A percentile compares a stretch with the other conserved stretches of the same genome.
Conservation (phyloP, 2,113 vertebrate species). For the Pelecanoides urinatrix region DNA sequence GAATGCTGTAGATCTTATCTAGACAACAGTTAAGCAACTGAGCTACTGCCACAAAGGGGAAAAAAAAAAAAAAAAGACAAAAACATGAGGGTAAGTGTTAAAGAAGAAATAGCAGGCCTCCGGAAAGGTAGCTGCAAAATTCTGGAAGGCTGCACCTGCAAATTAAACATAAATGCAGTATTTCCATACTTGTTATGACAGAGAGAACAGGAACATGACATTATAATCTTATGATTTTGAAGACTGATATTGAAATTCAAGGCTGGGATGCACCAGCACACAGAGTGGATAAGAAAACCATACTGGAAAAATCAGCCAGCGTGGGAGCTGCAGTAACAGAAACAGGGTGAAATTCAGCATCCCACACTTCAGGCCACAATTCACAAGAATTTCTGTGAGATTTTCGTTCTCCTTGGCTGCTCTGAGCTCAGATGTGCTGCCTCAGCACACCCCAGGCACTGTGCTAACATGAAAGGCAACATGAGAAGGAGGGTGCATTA, state of each 20-base stretch:
- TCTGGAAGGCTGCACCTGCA: not conserved
- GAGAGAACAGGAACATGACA: not conserved
- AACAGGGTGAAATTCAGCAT: not conserved
- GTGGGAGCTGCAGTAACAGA: not conserved
- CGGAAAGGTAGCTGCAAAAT: not conserved
- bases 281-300: not conserved
- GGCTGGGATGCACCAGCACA: not conserved
- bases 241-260: not conserved
- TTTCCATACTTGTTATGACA: not conserved
- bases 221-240: not conserved
- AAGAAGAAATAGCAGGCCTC: not conserved
- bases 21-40: not conserved
- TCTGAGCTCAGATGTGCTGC: not conserved
- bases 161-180: not conserved
- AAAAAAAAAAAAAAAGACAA: not conserved
- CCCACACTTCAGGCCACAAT: not conserved
- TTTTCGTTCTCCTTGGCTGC: not conserved
- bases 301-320: not conserved
- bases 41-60: not conserved
- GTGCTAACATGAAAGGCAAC: not conserved
- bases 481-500: not conserved
- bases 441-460: not conserved
- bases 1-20: not conserved
- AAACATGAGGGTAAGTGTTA: not conserved
- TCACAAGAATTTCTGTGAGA: not conserved